Evolutionary conservation across 2,113 vertebrate species (phyloP).

Genomic region (Oceanodroma tethys): DNA sequence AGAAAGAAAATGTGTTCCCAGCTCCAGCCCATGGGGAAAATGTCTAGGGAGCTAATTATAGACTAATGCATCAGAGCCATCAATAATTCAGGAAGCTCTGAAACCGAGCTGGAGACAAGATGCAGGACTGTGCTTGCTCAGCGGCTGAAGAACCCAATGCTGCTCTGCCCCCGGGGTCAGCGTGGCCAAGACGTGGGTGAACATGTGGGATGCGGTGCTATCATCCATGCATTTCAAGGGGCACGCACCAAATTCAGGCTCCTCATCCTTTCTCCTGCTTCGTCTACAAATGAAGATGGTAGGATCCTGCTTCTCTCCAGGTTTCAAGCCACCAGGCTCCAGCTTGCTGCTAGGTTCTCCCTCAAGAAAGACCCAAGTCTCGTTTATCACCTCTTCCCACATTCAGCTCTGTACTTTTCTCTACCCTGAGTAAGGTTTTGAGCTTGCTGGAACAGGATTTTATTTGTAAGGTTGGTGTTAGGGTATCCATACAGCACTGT

Average conservation of each 20-base stretch:
- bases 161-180: rapidly evolving
- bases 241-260: background rate
- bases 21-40: background rate
- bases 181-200: background rate
- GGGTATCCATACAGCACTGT: rapidly evolving
- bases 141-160: background rate
- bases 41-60: slow-evolving; percentile 30
- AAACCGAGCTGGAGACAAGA: background rate
- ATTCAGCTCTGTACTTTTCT: background rate
- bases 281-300: background rate
- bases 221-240: background rate
- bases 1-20: background rate
- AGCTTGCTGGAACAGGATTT: background rate
- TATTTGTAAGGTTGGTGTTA: background rate
- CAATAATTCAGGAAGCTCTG: slow-evolving; percentile 36
- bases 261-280: background rate
- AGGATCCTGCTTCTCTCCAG: background rate
- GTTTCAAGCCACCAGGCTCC: background rate
- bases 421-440: background rate
- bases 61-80: background rate
- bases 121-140: background rate
- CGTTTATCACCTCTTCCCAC: background rate
- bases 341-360: background rate
- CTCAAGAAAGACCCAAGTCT: background rate
- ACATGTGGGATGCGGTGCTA: rapidly evolving